phyloP scores from a whole-genome alignment of 2,113 vertebrate genomes.

The Ameiurus melas region DNA sequence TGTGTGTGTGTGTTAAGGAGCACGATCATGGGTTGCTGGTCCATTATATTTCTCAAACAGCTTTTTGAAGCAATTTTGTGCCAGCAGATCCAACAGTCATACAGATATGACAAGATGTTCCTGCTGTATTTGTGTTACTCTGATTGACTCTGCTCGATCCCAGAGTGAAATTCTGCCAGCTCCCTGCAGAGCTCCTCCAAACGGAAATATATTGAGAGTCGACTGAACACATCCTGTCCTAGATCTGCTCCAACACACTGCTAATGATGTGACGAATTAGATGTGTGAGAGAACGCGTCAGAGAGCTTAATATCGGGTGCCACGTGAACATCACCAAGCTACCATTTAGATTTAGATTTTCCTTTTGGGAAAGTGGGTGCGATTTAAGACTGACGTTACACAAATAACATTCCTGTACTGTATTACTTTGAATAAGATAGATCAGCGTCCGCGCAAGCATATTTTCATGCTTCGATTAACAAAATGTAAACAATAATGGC shows the following conservation, averaged over 20 bases:
- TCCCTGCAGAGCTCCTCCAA: constrained; percentile 8
- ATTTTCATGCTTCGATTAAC: too few species aligned
- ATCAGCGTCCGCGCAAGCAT: too few species aligned
- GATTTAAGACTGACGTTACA: neutral
- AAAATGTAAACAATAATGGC: too few species aligned
- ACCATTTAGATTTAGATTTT: neutral
- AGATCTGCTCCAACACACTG: neutral
- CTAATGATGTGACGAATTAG: neutral
- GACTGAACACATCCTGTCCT: neutral
- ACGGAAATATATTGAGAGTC: neutral
- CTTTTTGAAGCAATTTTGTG: neutral
- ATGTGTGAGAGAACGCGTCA: neutral
- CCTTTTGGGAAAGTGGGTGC: neutral
- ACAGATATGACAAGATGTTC: constrained; percentile 8
- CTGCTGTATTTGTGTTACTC: neutral
- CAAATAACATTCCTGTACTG: neutral
- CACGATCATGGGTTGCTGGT: neutral
- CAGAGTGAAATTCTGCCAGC: neutral
- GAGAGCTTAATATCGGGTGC: neutral
- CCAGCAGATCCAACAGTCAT: neutral
- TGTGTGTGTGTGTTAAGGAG: too few species aligned
- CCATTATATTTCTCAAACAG: neutral
- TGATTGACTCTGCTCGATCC: constrained; percentile 3
- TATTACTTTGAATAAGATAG: too few species aligned
- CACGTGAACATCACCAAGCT: neutral